These are phyloP conservation scores for Cheilinus undulatus DNA, from an alignment of 2,113 vertebrate genomes.

Conservation along the genomic window DNA sequence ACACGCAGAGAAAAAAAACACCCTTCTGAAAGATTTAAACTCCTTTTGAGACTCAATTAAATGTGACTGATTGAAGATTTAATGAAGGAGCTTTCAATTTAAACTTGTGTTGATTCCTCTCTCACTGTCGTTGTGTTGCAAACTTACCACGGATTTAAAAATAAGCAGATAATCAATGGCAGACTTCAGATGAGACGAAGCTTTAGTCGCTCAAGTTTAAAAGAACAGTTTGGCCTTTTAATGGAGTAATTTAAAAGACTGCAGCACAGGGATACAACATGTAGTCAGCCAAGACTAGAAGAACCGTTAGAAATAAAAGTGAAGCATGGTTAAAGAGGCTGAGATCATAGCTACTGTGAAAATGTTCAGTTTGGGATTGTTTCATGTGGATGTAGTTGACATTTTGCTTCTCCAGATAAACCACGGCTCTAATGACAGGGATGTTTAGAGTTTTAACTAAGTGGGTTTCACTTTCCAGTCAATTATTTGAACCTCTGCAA, in stretches of 20 bases:
- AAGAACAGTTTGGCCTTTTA: background rate
- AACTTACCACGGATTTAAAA: constrained; percentile 29
- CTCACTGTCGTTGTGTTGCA: background rate
- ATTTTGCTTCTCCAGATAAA: too few relatives aligned
- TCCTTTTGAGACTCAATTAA: constrained; percentile 46
- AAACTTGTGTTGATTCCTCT: constrained; percentile 25
- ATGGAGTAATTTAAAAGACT: constrained; percentile 39
- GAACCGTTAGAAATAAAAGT: too few relatives aligned
- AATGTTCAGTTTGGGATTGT: too few relatives aligned
- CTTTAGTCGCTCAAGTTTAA: background rate
- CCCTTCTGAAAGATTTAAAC: background rate
- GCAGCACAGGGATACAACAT: too few relatives aligned
- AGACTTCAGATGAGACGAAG: constrained; percentile 19
- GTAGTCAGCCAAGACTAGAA: too few relatives aligned
- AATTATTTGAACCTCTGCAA: too few relatives aligned
- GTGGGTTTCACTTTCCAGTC: too few relatives aligned
- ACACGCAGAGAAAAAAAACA: background rate
- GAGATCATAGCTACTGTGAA: too few relatives aligned
- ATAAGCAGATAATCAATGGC: constrained; percentile 33
- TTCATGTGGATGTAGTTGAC: too few relatives aligned
- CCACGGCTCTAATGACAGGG: too few relatives aligned
- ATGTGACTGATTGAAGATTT: constrained; percentile 56
- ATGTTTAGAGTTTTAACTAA: too few relatives aligned
- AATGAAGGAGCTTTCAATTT: constrained; percentile 51
- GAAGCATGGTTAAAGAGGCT: too few relatives aligned